A percentile compares a stretch with the other conserved stretches of the same genome.
Conservation (phyloP, 2,888 invertebrate genomes). For the Megamerina dolium region DNA sequence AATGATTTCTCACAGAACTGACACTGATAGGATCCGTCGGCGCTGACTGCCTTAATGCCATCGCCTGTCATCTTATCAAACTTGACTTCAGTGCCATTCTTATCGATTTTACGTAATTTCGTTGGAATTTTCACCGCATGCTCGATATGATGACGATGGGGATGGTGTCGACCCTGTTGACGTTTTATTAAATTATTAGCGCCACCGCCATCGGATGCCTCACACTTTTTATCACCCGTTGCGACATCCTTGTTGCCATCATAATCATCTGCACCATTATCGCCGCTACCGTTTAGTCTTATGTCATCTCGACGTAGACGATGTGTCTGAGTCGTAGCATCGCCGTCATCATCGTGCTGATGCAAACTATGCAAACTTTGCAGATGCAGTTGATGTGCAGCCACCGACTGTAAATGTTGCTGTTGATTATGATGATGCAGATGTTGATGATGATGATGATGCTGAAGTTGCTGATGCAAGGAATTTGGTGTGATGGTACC, state of each 20-base stretch:
- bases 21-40: constrained; percentile 78
- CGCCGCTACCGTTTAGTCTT: not conserved
- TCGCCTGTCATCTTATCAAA: constrained; percentile 49
- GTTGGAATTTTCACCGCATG: constrained; percentile 39
- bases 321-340: constrained; percentile 17
- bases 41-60: constrained; percentile 51
- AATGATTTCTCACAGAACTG: constrained; percentile 90
- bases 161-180: constrained; percentile 17
- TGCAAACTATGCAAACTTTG: constrained; percentile 5
- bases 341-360: constrained; percentile 12
- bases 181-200: constrained; percentile 8
- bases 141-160: constrained; percentile 35
- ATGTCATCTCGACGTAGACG: constrained; percentile 16
- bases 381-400: constrained; percentile 20
- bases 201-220: not conserved
- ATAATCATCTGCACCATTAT: not conserved
- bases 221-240: not conserved
- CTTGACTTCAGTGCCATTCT: constrained; percentile 63
- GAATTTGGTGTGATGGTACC: constrained; percentile 48
- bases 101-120: constrained; percentile 50
- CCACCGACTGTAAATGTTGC: constrained; percentile 22
- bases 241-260: not conserved
- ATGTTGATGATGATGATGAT: no score
- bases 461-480: constrained; percentile 28
- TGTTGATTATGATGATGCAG: constrained; percentile 13